A percentile compares a stretch with the other conserved stretches of the same genome.
Conservation (phyloP, 1,140 invertebrate genomes). For the Drosophila varians region DNA sequence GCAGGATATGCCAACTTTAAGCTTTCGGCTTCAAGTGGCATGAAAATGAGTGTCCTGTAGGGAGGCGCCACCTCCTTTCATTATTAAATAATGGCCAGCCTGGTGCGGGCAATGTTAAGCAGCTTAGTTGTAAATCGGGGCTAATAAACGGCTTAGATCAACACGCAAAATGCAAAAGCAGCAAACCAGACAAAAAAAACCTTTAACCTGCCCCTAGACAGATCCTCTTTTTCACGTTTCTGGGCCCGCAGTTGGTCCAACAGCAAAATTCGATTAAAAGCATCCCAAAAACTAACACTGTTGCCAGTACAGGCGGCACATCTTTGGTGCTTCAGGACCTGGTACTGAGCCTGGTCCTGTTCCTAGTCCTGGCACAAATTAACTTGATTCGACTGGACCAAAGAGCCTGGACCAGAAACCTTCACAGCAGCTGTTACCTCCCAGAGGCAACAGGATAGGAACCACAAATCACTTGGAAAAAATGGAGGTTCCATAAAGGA, state of each 20-base stretch:
- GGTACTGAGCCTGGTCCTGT: background rate
- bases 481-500: too few relatives aligned
- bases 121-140: conserved; percentile 43
- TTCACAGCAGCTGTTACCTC: conserved; percentile 36
- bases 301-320: conserved; percentile 1
- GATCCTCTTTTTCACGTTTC: background rate
- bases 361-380: conserved; percentile 36
- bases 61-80: conserved; percentile 15
- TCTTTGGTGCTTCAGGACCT: conserved; percentile 14
- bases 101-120: conserved; percentile 22
- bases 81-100: conserved; percentile 42
- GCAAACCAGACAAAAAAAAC: conserved; percentile 30
- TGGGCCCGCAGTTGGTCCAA: conserved; percentile 11
- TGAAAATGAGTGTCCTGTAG: background rate
- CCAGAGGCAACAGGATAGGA: conserved; percentile 25
- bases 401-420: conserved; percentile 28
- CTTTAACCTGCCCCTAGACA: conserved; percentile 29
- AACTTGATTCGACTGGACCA: conserved; percentile 56
- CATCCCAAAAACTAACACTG: conserved; percentile 50
- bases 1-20: conserved; percentile 29
- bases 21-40: background rate
- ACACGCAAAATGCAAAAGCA: conserved; percentile 44
- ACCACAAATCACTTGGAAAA: conserved; percentile 4
- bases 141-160: conserved; percentile 57
- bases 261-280: conserved; percentile 52